Base-by-base conservation (phyloP, 2,113 vertebrate species). In the Takifugu bimaculatus region DNA sequence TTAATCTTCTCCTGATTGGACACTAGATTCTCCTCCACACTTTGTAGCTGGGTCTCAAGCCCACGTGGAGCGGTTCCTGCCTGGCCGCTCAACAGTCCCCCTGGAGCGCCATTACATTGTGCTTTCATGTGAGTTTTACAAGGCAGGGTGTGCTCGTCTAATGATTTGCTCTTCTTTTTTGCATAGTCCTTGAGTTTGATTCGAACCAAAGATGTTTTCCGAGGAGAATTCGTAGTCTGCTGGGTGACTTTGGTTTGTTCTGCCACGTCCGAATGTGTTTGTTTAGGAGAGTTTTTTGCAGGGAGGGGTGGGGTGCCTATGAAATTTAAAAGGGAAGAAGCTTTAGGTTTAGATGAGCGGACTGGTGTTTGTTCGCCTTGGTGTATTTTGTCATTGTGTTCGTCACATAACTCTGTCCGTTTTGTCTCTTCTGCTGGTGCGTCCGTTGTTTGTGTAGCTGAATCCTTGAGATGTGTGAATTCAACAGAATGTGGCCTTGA, bases 1-100 rank as follows among this genome's bases (percentile, higher is more conserved):
- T 97, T 98, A 88, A 99, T 99, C 92, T 98, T 98, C 91, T 98
- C 94, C 81, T 98, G 94, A 75, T 99, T 99, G 1, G 95, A 96
- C 72, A 93, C 82, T 48, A 99, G 91, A 63, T 93, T 96, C 81
- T 98, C 95, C 77, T 98, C 96, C 67, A 99, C 94, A 2, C 89
- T 93, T 64, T 96, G 95, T 50, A 99, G 88, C 76, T 93, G 92
- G 62, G 90, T 91, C 75, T 95, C 92, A 49, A 98, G 90, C 61
- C 92, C 89, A 0, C 67, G 70, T 0, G 89, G 86, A 0, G 61
- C 70, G 0, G 78, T 81, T 15, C 66, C 78, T 9, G 29, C 7
- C 0, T 59, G 57, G 13, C 59, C 70, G 0, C 54, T 56, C 72
- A 93, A 74, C 50, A 96, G 87, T 70, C 92, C 90, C 11, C 82